Percentiles rank a stretch among this genome's conserved stretches.
phyloP scores from a whole-genome alignment of 2,888 invertebrate genomes.

The Macrosoma leucophasiata region DNA sequence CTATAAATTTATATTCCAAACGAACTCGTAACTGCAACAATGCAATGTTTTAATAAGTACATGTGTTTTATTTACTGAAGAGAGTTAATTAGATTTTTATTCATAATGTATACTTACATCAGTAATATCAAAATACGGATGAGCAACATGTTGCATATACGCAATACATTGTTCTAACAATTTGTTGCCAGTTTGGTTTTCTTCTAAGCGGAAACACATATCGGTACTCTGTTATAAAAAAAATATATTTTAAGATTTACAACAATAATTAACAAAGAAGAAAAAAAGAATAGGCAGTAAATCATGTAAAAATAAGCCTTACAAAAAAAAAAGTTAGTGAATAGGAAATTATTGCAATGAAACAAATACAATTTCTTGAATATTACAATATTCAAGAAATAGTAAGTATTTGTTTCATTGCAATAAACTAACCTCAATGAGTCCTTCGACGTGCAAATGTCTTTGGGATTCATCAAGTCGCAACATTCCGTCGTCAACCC shows the following conservation, averaged over 20 bases:
- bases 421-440: slow-evolving; percentile 37
- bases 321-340: slow-evolving; percentile 4
- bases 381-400: background rate
- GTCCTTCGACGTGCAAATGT: slow-evolving; percentile 38
- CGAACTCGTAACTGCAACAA: slow-evolving; percentile 42
- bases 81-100: background rate
- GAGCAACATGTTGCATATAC: slow-evolving; percentile 40
- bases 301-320: too few species aligned
- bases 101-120: slow-evolving; percentile 49
- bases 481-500: slow-evolving; percentile 1
- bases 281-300: too few species aligned
- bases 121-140: slow-evolving; percentile 40
- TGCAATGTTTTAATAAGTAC: background rate
- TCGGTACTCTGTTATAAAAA: slow-evolving; percentile 45
- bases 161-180: slow-evolving; percentile 39
- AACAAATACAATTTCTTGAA: background rate
- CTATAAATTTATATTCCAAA: slow-evolving; percentile 41
- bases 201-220: slow-evolving; percentile 37
- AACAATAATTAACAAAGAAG: too few species aligned
- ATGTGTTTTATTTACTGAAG: background rate
- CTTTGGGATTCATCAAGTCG: slow-evolving; percentile 13
- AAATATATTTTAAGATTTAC: too few species aligned
- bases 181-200: slow-evolving; percentile 31
- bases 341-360: background rate
- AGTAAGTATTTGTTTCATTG: background rate